A percentile compares a stretch with the other conserved stretches of the same genome.
phyloP scores from a whole-genome alignment of 2,888 invertebrate genomes.

The Tromatobia lineatoria region DNA sequence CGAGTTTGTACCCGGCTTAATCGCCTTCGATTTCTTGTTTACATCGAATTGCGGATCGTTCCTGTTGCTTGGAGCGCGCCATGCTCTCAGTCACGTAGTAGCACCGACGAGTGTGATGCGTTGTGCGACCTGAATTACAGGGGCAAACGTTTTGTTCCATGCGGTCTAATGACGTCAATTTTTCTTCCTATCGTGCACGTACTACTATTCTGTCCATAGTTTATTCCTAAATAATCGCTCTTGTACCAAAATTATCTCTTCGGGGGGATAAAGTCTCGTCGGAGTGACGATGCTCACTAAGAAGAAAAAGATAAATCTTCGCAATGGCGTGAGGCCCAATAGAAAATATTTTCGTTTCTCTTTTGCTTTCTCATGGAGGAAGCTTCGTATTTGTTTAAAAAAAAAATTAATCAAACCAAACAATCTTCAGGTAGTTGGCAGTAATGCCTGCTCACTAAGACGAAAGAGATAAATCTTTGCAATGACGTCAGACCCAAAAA shows the following conservation, averaged over 20 bases:
- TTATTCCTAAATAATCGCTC: constrained; percentile 43
- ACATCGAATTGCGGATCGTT: background rate
- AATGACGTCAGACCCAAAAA: constrained; percentile 43
- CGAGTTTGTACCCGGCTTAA: background rate
- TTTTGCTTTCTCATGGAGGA: no score
- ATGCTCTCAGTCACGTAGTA: constrained; percentile 23
- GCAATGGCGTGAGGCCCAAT: constrained; percentile 47
- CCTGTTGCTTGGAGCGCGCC: background rate
- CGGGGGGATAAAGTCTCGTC: constrained; percentile 31
- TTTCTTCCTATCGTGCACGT: constrained; percentile 43
- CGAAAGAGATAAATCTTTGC: constrained; percentile 28
- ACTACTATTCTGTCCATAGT: constrained; percentile 7
- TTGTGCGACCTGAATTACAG: constrained; percentile 51
- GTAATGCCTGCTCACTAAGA: constrained; percentile 38
- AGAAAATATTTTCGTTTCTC: background rate
- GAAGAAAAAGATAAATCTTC: constrained; percentile 17
- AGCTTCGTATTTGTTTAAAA: no score
- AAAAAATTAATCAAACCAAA: no score
- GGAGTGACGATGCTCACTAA: constrained; percentile 37
- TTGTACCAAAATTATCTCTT: constrained; percentile 33
- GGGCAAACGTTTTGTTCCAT: constrained; percentile 29
- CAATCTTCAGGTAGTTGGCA: no score
- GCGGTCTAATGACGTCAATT: constrained; percentile 58
- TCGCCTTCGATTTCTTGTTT: constrained; percentile 12
- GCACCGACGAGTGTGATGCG: background rate